Conservation (phyloP, 2,113 vertebrate genomes). For the Mobula birostris region DNA sequence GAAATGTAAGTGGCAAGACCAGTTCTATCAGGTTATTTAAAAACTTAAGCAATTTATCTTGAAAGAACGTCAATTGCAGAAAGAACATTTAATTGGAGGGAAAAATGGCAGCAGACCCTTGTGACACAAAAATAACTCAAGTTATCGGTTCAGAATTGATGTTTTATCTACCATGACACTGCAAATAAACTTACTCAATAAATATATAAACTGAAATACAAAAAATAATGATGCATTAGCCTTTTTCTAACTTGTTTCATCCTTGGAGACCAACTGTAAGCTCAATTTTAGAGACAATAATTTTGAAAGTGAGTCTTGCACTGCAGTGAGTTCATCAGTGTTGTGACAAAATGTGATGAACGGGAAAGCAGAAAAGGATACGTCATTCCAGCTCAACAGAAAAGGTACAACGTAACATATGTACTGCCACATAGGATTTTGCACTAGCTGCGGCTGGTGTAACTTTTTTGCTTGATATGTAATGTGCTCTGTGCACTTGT, state of each 20-base stretch:
- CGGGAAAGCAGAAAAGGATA: constrained; percentile 17
- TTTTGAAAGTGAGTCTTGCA: constrained; percentile 9
- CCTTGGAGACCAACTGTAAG: neutral
- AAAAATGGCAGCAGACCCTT: neutral
- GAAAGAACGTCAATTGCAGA: neutral
- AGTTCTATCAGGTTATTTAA: neutral
- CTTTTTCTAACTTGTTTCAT: neutral
- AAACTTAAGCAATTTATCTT: neutral
- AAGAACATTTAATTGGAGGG: neutral
- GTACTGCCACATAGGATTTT: constrained; percentile 43
- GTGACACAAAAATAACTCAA: neutral
- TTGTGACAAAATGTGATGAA: constrained; percentile 12
- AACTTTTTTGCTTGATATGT: constrained; percentile 54
- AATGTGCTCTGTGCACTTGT: constrained; percentile 46
- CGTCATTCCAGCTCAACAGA: constrained; percentile 39
- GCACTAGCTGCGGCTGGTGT: constrained; percentile 41
- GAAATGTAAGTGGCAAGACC: neutral
- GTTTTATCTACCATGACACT: neutral
- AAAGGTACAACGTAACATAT: constrained; percentile 27
- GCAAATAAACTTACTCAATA: neutral
- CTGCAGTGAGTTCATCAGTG: neutral
- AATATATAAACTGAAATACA: neutral
- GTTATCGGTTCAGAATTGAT: neutral
- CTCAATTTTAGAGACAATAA: neutral
- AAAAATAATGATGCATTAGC: neutral